A percentile compares a stretch with the other conserved stretches of the same genome.
phyloP scores from a whole-genome alignment of 2,888 invertebrate species.

The Mamestra brassicae region DNA sequence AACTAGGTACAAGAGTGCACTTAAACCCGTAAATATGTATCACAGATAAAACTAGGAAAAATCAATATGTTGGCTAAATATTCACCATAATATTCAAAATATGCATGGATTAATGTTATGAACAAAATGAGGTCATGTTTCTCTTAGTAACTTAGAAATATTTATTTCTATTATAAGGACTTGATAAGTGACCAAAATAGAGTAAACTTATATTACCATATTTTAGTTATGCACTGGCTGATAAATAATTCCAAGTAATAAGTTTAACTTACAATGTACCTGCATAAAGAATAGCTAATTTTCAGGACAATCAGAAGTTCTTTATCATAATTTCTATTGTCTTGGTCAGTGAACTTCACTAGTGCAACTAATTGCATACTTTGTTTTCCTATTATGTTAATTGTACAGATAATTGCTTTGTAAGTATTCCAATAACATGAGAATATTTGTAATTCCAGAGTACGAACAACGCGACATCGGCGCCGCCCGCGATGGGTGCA shows the following conservation, averaged over 20 bases:
- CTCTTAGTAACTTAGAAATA: slow-evolving; percentile 8
- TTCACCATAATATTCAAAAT: slow-evolving; percentile 3
- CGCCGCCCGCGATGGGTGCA: slow-evolving; percentile 88
- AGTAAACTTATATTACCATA: neutral
- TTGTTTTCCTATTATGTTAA: slow-evolving; percentile 19
- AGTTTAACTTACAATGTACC: neutral
- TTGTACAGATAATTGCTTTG: slow-evolving; percentile 12
- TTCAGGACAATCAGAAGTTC: neutral
- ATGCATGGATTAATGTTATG: neutral
- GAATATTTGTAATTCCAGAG: slow-evolving; percentile 76
- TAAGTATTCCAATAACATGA: slow-evolving; percentile 27
- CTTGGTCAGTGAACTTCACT: slow-evolving; percentile 17
- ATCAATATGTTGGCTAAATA: slow-evolving; percentile 3
- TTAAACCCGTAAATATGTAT: neutral
- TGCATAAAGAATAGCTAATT: neutral
- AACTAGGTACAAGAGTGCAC: neutral
- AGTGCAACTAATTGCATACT: slow-evolving; percentile 29
- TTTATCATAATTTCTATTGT: slow-evolving; percentile 25
- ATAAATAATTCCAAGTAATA: neutral
- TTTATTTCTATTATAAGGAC: neutral
- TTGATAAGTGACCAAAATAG: slow-evolving; percentile 9
- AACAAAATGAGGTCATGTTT: slow-evolving; percentile 21
- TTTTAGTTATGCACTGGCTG: neutral
- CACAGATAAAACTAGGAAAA: slow-evolving; percentile 1
- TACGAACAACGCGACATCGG: slow-evolving; percentile 82